Percentiles rank a stretch among this genome's conserved stretches.
Evolutionary conservation across 1,140 invertebrate species (phyloP).

Genomic region (Platyscapa corneri): DNA sequence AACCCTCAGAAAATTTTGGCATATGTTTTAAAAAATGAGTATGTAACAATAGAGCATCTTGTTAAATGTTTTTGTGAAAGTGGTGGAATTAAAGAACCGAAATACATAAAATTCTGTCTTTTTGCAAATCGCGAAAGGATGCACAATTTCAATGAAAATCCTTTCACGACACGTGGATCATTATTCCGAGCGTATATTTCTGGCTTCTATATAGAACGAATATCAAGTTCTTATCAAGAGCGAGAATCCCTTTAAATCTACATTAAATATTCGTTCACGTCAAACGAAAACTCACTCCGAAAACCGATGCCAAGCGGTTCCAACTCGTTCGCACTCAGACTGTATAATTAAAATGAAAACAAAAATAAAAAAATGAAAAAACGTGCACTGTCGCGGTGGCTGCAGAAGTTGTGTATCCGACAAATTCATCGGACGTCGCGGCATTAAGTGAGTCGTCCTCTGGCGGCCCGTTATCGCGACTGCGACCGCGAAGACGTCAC

Average conservation of each 20-base stretch:
- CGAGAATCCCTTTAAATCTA: background rate
- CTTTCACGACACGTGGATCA: background rate
- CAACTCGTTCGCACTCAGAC: background rate
- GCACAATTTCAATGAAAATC: background rate
- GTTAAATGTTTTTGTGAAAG: too few species aligned
- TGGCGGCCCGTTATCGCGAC: slow-evolving; percentile 39
- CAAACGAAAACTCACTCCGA: background rate
- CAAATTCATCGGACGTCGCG: background rate
- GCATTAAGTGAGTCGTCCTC: slow-evolving; percentile 23
- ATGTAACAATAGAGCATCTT: too few species aligned
- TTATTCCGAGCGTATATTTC: background rate
- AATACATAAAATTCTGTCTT: background rate
- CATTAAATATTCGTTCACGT: background rate
- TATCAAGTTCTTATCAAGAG: background rate
- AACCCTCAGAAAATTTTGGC: too few species aligned
- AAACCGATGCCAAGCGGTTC: background rate
- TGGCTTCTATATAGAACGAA: background rate
- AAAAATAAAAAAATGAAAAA: background rate
- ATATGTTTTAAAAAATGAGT: too few species aligned
- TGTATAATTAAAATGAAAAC: background rate
- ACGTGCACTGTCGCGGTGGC: background rate
- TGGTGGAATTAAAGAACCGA: too few species aligned
- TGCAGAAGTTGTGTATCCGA: background rate
- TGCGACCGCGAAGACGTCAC: slow-evolving; percentile 62
- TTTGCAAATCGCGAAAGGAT: background rate